These are phyloP conservation scores for Apis laboriosa DNA, from an alignment of 1,140 invertebrate genomes.

Conservation along the genomic window DNA sequence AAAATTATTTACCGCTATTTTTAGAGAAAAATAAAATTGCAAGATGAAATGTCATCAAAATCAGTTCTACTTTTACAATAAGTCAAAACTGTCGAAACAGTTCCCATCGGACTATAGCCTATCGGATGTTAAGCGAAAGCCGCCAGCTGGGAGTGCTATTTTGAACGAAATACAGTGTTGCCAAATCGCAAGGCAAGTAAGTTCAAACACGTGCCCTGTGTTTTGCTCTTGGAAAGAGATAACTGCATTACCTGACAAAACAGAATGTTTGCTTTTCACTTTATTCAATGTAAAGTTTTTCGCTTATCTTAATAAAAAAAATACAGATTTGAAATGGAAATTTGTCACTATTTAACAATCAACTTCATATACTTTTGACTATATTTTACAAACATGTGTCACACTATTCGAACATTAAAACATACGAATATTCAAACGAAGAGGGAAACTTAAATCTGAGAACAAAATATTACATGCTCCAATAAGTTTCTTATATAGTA, in stretches of 20 bases:
- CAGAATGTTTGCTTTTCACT: slow-evolving; percentile 40
- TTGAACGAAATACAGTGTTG: slow-evolving; percentile 68
- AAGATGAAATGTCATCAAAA: background rate
- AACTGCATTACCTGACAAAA: slow-evolving; percentile 48
- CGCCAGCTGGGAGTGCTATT: slow-evolving; percentile 69
- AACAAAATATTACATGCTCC: background rate
- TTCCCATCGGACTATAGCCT: slow-evolving; percentile 36
- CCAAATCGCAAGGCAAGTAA: slow-evolving; percentile 47
- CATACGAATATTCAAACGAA: slow-evolving; percentile 4
- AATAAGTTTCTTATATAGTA: background rate
- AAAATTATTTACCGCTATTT: background rate
- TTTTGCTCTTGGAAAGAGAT: slow-evolving; percentile 55
- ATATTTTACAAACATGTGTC: no score
- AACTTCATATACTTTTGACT: background rate
- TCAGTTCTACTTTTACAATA: background rate
- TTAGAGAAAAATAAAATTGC: background rate
- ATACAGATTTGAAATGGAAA: background rate
- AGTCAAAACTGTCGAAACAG: slow-evolving; percentile 6
- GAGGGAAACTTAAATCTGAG: slow-evolving; percentile 33
- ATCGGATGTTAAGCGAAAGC: slow-evolving; percentile 65
- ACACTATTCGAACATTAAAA: background rate
- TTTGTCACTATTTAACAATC: background rate
- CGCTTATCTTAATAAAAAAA: background rate
- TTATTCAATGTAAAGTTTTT: background rate
- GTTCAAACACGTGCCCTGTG: slow-evolving; percentile 66